Evolutionary conservation across 2,888 invertebrate genomes (phyloP), one percentile per base, ranked within the genome.

Genomic region (Hololepta plana): DNA sequence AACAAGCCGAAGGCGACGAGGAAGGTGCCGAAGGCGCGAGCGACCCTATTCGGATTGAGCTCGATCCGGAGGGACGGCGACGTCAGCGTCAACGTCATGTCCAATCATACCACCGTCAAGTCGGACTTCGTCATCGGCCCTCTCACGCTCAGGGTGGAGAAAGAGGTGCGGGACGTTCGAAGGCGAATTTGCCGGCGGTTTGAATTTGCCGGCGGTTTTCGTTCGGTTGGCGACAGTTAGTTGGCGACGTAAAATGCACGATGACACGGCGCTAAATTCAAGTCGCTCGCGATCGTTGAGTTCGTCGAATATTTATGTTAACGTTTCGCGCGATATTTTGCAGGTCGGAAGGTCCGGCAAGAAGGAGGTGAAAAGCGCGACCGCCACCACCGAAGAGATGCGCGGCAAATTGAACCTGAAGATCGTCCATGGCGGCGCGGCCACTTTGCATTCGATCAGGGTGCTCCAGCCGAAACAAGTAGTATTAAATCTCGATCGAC

Each of bases 391-490:
- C 2, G 80, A 79, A 2, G 82, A 84, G 56, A 82, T 85, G 81
- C 64, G 67, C 26, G 84, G 84, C 15, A 72, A 73, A 50, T 57
- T 85, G 30, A 81, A 71, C 42, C 59, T 85, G 35, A 63, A 74
- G 39, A 73, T 85, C 22, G 62, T 77, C 37, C 73, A 77, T 44
- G 75, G 81, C 35, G 76, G 77, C 3, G 72, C 73, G n/a, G 82
- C 84, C 16, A 75, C 80, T 8, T 54, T 85, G 30, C 80, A 82
- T 50, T 75, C 80, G 17, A 84, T 85, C 40, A 73, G 74, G 47
- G 84, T 85, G 27, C 63, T 81, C 32, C 84, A 85, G 46, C 84
- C 84, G 4, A 84, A 82, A 59, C 82, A 84, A 67, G 82, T 81
- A 57, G 28, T 30, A 10, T 24, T 24, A 23, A 12, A 23, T 7